Evolutionary conservation across 2,113 vertebrate species (phyloP).

Genomic region (Mungos mungo): DNA sequence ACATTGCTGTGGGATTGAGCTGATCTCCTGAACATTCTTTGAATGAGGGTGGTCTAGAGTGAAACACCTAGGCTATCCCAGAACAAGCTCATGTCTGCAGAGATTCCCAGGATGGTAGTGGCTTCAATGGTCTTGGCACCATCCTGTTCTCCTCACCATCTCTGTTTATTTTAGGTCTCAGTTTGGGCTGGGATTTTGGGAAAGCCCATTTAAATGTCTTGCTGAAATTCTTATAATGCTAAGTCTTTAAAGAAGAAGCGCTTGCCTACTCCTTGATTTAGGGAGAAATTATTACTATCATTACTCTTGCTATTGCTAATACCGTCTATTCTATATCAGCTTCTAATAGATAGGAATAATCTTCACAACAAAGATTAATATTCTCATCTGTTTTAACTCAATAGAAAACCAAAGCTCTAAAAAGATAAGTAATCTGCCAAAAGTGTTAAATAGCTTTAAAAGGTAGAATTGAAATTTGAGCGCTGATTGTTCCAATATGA

Average conservation of each 20-base stretch:
- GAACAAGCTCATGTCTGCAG: not conserved
- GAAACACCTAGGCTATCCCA: not conserved
- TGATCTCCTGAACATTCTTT: not conserved
- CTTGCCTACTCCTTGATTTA: not conserved
- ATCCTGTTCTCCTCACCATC: not conserved
- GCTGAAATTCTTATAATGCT: not conserved
- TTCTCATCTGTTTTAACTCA: constrained; percentile 35
- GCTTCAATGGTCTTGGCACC: not conserved
- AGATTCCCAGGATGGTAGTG: not conserved
- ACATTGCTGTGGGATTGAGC: not conserved
- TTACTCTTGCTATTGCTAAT: not conserved
- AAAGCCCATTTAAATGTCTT: not conserved
- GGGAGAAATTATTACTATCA: not conserved
- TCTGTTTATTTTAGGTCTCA: constrained; percentile 1
- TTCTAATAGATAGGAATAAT: not conserved
- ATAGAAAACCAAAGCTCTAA: not conserved
- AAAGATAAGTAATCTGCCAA: constrained; percentile 12
- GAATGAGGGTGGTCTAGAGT: not conserved
- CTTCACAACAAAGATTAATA: not conserved
- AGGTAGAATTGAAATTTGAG: not conserved
- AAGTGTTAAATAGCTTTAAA: not conserved
- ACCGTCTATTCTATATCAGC: not conserved
- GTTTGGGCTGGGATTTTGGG: not conserved
- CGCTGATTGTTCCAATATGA: not conserved
- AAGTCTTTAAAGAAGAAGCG: not conserved